Evolutionary conservation across 1,140 invertebrate species (phyloP).

Genomic region (Bemisia tabaci): DNA sequence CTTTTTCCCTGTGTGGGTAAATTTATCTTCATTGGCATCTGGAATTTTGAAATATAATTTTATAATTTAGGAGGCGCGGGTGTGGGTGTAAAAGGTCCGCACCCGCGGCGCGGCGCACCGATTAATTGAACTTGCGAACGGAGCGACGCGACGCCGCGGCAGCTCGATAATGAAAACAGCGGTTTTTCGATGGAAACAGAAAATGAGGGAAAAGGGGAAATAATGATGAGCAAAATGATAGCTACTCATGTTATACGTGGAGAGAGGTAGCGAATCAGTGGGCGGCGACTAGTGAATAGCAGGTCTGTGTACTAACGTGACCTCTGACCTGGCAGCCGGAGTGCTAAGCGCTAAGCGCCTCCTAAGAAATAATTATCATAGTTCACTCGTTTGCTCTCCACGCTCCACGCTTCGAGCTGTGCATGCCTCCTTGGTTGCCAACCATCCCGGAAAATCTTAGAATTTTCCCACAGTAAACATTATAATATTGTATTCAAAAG

Average conservation of each 20-base stretch:
- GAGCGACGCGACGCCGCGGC: too few species aligned
- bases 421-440: too few species aligned
- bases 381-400: background rate
- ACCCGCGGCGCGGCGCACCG: too few species aligned
- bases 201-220: background rate
- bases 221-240: background rate
- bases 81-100: too few species aligned
- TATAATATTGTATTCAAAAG: background rate
- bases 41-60: too few species aligned
- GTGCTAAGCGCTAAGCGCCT: background rate
- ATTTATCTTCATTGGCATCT: too few species aligned
- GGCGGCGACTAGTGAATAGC: background rate
- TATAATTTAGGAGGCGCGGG: too few species aligned
- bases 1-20: too few species aligned
- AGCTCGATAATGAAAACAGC: too few species aligned
- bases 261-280: background rate
- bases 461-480: background rate
- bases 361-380: background rate
- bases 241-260: background rate
- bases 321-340: background rate
- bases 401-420: too few species aligned
- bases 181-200: background rate
- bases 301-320: background rate
- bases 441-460: background rate
- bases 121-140: too few species aligned